These are phyloP conservation scores for Albula glossodonta DNA, from an alignment of 2,113 vertebrate genomes.

Conservation along the genomic window DNA sequence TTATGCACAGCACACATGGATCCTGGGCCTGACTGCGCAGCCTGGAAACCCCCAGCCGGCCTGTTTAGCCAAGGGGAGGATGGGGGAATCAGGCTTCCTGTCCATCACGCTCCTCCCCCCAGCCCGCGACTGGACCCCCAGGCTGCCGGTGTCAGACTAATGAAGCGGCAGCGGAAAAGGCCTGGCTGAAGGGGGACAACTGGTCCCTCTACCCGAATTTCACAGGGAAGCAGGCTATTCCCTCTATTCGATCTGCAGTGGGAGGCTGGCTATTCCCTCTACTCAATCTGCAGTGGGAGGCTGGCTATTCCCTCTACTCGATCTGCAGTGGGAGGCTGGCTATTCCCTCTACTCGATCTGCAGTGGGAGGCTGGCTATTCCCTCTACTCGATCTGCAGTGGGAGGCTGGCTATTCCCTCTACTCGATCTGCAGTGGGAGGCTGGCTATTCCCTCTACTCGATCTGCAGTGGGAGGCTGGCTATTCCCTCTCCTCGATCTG, in stretches of 20 bases:
- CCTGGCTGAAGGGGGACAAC: neutral
- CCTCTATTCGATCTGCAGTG: neutral
- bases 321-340: neutral
- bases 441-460: too few species aligned
- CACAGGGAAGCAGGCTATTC: neutral
- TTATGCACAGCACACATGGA: neutral
- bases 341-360: too few species aligned
- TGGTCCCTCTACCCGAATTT: neutral
- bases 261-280: neutral
- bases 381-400: too few species aligned
- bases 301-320: neutral
- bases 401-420: too few species aligned
- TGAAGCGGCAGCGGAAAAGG: neutral
- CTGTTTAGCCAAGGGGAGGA: neutral
- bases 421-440: too few species aligned
- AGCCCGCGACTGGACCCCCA: neutral
- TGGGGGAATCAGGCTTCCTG: neutral
- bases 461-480: too few species aligned
- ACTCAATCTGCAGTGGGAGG: neutral
- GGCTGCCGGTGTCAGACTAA: neutral
- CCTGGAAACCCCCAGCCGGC: neutral
- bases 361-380: too few species aligned
- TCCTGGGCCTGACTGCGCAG: too few species aligned
- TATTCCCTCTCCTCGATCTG: too few species aligned
- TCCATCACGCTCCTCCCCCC: neutral